Base-by-base conservation (phyloP, 2,797 vertebrate species). In the Orestias chungarensis region DNA sequence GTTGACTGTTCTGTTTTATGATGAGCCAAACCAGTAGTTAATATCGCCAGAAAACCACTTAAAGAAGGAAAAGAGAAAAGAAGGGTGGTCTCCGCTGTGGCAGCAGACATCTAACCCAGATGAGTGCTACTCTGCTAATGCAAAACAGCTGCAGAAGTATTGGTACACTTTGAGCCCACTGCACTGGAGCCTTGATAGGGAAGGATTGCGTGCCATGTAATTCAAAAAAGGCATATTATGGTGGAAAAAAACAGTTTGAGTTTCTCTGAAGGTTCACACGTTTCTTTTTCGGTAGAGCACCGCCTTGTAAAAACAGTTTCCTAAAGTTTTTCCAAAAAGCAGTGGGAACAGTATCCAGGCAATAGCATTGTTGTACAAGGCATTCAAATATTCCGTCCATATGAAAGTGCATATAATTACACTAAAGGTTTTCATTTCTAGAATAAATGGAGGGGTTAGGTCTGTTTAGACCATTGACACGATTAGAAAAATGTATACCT, bases 11-110 rank as follows among this genome's bases (percentile, higher is more conserved):
- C 72, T 65, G 46, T 80, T 88, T 86, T 70, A 87, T 84, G 68
- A 66, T 6, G 55, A 84, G 84, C 88, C 89, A 91, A 87, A 85
- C 83, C 86, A 89, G 87, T 81, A 87, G 81, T 81, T 73, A 68
- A 71, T 75, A 81, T 85, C 76, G 86, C 77, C 73, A 78, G 71
- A 71, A n/a, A 77, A 86, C 84, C 83, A 82, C 89, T 89, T 79
- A 71, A 81, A 83, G 38, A 76, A 73, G 79, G 74, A 46, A 65
- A 84, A 84, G 62, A 84, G 82, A 86, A 76, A 68, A 83, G 75
- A 83, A 68, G 86, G 84, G 79, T 88, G 86, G 87, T 83, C 87
- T 81, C 65, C 27, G 40, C 40, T 61, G 33, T 72, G 43, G 55
- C 33, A 68, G 42, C 66, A 76, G 71, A 80, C 72, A 57, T 75